Evolutionary conservation across 2,888 invertebrate species (phyloP), one percentile per base, ranked within the genome.

Genomic region (Euzetes globulus): DNA sequence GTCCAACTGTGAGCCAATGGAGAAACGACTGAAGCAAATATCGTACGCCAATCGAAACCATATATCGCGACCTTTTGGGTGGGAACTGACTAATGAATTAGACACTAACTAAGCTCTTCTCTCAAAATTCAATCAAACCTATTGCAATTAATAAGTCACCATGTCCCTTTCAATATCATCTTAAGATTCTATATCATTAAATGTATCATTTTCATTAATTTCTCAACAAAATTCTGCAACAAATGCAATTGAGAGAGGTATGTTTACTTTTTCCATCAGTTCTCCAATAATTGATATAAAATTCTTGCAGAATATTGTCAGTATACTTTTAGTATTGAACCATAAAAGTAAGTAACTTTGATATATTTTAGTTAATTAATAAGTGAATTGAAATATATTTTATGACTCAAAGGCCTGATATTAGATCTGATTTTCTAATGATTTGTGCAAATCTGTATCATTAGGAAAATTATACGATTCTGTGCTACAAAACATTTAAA

Each of bases 21-120:
- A 37, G 65, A 37, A n/a, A 65, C 65, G 5, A 17, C 65, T 65
- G 37, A 65, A 65, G 65, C 65, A 17, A 65, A 65, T 37, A 33
- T 19, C 17, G 37, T 19, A 6, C 65, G 37, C 65, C 65, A 65
- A 65, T 65, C 37, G n/a, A 37, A 65, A 65, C 19, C 65, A 65
- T 41, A 65, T 65, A n/a, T n/a, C 1, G 65, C 65, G 65, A 65
- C 65, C 65, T 65, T 65, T 65, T 37, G 65, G 65, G 65, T 65
- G 65, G 65, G 37, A 65, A 65, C 65, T 41, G 19, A 65, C 65
- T 65, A 65, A 65, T 65, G 37, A 65, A 37, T 65, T 65, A 37
- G 27, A 41, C 37, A 65, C 65, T 65, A 65, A 65, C 65, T 9
- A 65, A n/a, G 9, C 9, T 65, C 15, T 22, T 9, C 7, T 52